Conservation (phyloP, 1,140 invertebrate genomes). For the Pantala flavescens region DNA sequence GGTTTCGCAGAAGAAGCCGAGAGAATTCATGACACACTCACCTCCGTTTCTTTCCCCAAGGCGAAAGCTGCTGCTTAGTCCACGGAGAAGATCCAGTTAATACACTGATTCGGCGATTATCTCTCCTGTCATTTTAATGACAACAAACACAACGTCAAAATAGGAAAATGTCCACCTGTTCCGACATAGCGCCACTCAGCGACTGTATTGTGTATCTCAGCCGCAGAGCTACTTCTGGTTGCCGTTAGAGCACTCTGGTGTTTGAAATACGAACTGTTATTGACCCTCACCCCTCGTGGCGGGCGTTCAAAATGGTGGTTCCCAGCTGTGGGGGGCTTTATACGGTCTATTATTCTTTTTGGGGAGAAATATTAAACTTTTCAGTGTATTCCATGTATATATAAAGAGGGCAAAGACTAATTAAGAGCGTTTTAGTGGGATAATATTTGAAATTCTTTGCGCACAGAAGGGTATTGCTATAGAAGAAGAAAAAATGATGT, state of each 20-base stretch:
- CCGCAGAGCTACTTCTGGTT: background rate
- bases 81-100: background rate
- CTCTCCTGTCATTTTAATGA: conserved; percentile 1
- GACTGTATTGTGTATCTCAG: background rate
- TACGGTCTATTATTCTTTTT: too few relatives aligned
- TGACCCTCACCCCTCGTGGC: background rate
- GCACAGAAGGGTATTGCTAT: too few relatives aligned
- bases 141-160: background rate
- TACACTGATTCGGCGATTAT: background rate
- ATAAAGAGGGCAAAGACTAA: too few relatives aligned
- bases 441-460: too few relatives aligned
- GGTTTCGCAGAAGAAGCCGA: too few relatives aligned
- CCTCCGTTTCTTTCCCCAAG: background rate
- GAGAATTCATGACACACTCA: background rate
- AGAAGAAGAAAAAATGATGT: too few relatives aligned
- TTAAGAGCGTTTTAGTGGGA: too few relatives aligned
- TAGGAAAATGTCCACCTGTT: conserved; percentile 1
- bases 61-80: background rate
- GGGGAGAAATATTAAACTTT: too few relatives aligned
- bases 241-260: background rate
- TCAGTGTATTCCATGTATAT: too few relatives aligned
- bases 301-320: background rate
- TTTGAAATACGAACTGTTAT: background rate
- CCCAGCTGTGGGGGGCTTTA: too few relatives aligned
- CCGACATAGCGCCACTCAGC: background rate